A percentile compares a stretch with the other conserved stretches of the same genome.
Conservation (phyloP, 1,140 invertebrate genomes). For the Trachymyrmex cornetzi region DNA sequence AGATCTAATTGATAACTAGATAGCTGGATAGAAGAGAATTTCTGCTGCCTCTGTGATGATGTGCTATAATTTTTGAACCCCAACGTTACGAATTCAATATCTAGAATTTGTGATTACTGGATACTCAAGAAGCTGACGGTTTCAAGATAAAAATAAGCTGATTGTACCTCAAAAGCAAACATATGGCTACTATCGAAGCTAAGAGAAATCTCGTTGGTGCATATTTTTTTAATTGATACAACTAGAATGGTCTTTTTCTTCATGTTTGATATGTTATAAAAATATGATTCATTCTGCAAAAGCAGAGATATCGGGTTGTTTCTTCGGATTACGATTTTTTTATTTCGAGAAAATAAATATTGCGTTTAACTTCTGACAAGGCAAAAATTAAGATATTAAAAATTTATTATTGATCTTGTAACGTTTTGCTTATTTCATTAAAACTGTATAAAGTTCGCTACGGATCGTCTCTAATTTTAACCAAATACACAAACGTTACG, state of each 20-base stretch:
- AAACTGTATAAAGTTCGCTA: background rate
- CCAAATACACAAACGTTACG: background rate
- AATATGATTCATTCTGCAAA: slow-evolving; percentile 1
- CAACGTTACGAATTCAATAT: background rate
- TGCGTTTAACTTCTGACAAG: background rate
- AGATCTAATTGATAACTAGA: background rate
- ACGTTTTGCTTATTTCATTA: background rate
- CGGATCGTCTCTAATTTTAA: background rate
- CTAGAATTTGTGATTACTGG: background rate
- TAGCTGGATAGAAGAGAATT: background rate
- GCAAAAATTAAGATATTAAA: background rate
- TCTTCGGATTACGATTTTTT: background rate
- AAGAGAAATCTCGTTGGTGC: background rate
- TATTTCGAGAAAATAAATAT: slow-evolving; percentile 25
- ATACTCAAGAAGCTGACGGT: background rate
- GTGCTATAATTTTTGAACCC: background rate
- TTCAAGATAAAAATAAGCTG: slow-evolving; percentile 1
- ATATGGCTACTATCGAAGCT: background rate
- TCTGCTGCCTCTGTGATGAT: background rate
- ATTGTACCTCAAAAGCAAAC: background rate
- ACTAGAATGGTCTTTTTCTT: background rate
- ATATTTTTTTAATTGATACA: background rate
- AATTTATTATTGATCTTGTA: background rate
- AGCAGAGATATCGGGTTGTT: background rate
- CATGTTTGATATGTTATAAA: slow-evolving; percentile 19